Base-by-base conservation (phyloP, 2,113 vertebrate genomes). In the Rhinoderma darwinii region DNA sequence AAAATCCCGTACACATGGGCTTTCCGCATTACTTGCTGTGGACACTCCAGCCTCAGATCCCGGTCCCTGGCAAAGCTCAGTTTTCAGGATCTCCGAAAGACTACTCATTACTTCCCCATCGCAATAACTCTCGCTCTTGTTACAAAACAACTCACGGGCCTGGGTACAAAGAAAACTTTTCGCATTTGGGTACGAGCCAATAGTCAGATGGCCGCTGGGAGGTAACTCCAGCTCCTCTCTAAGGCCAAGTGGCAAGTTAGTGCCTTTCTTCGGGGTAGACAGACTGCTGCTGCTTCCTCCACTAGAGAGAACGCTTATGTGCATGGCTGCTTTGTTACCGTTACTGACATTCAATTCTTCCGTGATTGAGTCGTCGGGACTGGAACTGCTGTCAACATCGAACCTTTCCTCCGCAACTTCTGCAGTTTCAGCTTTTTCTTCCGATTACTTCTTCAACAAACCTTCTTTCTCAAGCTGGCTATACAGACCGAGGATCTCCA, bases 101-200 rank as follows among this genome's bases (percentile, higher is more conserved):
- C 96, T 94, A 9, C 93, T 93, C 86, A 94, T 90, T 10, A 91
- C 91, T n/a, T 97, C 97, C 87, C 96, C 96, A 6, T 97, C 96
- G 0, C 98, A 98, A 91, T 97, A 98, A 93, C 97, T 98, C 92
- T 99, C 97, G 0, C 97, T 98, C 92, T 98, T 99, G 93, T 97
- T 97, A 86, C 97, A 96, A 91, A 99, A 99, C n/a, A 99, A 92
- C 92, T 99, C 97, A 27, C 97, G 95, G 0, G 97, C 96, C 91
- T 96, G 96, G 96, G 97, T 98, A 88, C 97, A 96, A 80, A 99
- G 94, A 93, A 99, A 97, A 92, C 98, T 99, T 82, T 97, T 97
- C 72, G 97, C 96, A 70, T 96, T 98, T 59, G 97, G 98, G 87
- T 97, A 98, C 22, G 98, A 99, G 91, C 98, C 97, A 78, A 97